Percentiles rank a stretch among this genome's conserved stretches.
Conservation (phyloP, 2,113 vertebrate genomes). For the Polyodon spathula region DNA sequence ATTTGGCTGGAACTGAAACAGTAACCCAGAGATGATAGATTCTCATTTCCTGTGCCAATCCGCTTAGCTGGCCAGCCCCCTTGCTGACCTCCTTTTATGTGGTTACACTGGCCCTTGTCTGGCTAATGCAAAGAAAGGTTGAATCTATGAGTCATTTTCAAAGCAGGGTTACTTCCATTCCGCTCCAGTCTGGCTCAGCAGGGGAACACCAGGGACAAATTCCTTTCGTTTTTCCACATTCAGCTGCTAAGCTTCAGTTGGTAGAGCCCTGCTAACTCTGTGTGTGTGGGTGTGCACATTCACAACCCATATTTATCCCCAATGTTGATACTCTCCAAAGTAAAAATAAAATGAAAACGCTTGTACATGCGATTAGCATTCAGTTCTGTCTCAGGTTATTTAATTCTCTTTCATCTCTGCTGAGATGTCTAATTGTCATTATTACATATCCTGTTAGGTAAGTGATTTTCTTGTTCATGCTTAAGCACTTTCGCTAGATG, state of each 20-base stretch:
- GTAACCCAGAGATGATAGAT: neutral
- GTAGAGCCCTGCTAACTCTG: constrained; percentile 14
- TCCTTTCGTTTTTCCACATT: constrained; percentile 18
- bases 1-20: neutral
- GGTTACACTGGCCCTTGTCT: constrained; percentile 10
- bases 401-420: constrained; percentile 16
- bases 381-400: constrained; percentile 5
- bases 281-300: constrained; percentile 11
- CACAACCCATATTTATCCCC: constrained; percentile 12
- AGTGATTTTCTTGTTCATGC: constrained; percentile 33
- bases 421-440: constrained; percentile 32
- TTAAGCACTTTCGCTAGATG: constrained; percentile 31
- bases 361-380: neutral
- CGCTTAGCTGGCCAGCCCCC: constrained; percentile 22
- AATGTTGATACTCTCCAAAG: neutral
- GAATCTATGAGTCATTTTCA: constrained; percentile 25
- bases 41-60: neutral
- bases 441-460: constrained; percentile 28
- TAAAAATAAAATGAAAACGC: neutral
- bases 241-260: constrained; percentile 19
- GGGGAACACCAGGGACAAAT: constrained; percentile 18
- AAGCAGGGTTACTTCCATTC: constrained; percentile 10
- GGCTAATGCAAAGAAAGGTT: constrained; percentile 20
- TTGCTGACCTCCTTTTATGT: constrained; percentile 21
- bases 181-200: constrained; percentile 25